Percentiles rank a stretch among this genome's conserved stretches.
Conservation (phyloP, 2,888 invertebrate genomes). For the Drosophila peninsularis region DNA sequence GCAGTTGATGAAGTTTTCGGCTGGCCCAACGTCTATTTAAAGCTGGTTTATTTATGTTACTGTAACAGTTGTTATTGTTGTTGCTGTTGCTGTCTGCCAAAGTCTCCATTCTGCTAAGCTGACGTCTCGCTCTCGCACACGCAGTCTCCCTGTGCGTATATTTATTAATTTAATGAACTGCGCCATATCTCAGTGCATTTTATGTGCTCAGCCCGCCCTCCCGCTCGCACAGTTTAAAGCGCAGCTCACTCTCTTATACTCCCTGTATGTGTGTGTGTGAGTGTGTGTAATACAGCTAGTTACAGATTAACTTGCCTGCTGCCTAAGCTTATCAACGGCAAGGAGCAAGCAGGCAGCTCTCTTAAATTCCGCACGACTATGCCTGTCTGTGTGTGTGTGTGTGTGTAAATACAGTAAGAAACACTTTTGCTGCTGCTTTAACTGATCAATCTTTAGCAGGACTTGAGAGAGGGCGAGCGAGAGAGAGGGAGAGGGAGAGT, state of each 20-base stretch:
- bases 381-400: background rate
- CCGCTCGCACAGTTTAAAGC: slow-evolving; percentile 16
- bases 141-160: slow-evolving; percentile 6
- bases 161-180: slow-evolving; percentile 61
- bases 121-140: background rate
- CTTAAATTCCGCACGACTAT: slow-evolving; percentile 5
- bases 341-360: slow-evolving; percentile 15
- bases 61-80: slow-evolving; percentile 31
- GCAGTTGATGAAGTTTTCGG: slow-evolving; percentile 42
- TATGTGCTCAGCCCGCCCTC: slow-evolving; percentile 19
- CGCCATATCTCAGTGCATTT: slow-evolving; percentile 50
- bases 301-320: slow-evolving; percentile 28
- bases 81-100: slow-evolving; percentile 23
- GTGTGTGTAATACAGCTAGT: slow-evolving; percentile 15
- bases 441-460: slow-evolving; percentile 39
- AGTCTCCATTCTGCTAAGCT: slow-evolving; percentile 25
- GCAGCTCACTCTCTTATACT: slow-evolving; percentile 2
- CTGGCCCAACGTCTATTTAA: slow-evolving; percentile 30
- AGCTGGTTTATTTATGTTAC: slow-evolving; percentile 52
- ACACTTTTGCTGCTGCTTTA: slow-evolving; percentile 14
- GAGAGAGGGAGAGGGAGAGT: background rate
- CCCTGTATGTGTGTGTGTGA: background rate
- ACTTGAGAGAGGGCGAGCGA: background rate
- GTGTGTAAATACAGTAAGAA: background rate
- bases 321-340: slow-evolving; percentile 5